These are phyloP conservation scores for Sesia bembeciformis DNA, from an alignment of 2,888 invertebrate genomes.

Conservation along the genomic window DNA sequence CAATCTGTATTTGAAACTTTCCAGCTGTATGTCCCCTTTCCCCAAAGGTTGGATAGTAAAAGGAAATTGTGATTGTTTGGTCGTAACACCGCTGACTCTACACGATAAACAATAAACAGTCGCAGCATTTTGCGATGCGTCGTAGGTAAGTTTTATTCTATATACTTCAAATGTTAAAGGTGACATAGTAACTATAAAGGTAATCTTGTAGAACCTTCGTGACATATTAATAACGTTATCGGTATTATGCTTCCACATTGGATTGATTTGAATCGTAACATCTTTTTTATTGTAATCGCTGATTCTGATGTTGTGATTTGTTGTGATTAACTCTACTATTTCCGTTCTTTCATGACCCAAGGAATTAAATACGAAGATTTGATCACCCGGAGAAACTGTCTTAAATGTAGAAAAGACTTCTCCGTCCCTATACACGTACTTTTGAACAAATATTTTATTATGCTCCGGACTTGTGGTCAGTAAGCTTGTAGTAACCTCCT, in stretches of 20 bases:
- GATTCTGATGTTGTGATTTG: conserved; percentile 82
- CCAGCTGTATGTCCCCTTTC: conserved; percentile 86
- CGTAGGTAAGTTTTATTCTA: conserved; percentile 58
- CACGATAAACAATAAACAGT: conserved; percentile 44
- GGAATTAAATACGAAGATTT: conserved; percentile 88
- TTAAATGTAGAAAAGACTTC: conserved; percentile 49
- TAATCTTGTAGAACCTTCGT: conserved; percentile 71
- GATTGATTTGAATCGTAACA: conserved; percentile 49
- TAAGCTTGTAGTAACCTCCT: conserved; percentile 44
- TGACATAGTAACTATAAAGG: conserved; percentile 84
- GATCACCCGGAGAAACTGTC: conserved; percentile 72
- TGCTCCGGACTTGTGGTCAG: conserved; percentile 84
- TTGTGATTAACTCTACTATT: conserved; percentile 81
- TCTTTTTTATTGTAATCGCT: conserved; percentile 78
- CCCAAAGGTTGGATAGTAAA: conserved; percentile 78
- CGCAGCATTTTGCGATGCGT: conserved; percentile 41
- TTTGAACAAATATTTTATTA: conserved; percentile 73
- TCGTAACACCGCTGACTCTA: conserved; percentile 26
- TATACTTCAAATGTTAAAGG: conserved; percentile 84
- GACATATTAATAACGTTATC: conserved; percentile 44
- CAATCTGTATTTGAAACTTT: conserved; percentile 85
- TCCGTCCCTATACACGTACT: conserved; percentile 53
- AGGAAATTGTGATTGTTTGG: conserved; percentile 23
- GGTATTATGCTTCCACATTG: conserved; percentile 46
- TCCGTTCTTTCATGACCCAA: conserved; percentile 86